Conservation (phyloP, 30 jellyfish, hydroid and myxozoan species). For the Clytia hemisphaerica region DNA sequence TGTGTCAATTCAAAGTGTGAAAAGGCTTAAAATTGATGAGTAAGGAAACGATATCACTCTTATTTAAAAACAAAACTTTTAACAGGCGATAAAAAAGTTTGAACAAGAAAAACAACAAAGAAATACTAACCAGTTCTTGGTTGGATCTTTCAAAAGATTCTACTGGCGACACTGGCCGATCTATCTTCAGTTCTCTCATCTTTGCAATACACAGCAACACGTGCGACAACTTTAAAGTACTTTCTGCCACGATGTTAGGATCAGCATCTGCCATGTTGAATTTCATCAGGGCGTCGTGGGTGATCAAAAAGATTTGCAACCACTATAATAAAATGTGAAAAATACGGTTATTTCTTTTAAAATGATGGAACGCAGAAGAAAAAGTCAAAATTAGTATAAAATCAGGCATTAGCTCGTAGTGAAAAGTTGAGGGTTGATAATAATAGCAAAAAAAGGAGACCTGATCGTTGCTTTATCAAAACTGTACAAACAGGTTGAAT, state of each 20-base stretch:
- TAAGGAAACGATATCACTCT: no score
- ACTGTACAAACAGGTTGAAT: no score
- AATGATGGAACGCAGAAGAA: no score
- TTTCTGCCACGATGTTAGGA: slow-evolving; percentile 45
- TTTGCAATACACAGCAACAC: slow-evolving; percentile 19
- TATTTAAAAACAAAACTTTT: no score
- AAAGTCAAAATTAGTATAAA: neutral
- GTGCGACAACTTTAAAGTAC: slow-evolving; percentile 41
- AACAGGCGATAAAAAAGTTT: no score
- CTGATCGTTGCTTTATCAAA: no score
- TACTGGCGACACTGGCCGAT: neutral
- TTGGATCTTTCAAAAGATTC: neutral
- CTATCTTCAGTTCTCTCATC: neutral
- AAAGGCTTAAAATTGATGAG: no score
- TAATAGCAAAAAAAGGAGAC: neutral
- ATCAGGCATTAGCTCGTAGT: neutral
- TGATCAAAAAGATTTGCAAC: slow-evolving; percentile 34
- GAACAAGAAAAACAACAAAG: no score
- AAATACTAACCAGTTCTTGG: no score
- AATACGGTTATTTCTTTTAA: no score
- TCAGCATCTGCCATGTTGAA: slow-evolving; percentile 44
- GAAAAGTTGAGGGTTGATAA: neutral
- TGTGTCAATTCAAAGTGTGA: no score
- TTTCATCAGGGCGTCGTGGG: slow-evolving; percentile 48
- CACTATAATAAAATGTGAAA: slow-evolving; percentile 27